phyloP scores from a whole-genome alignment of 2,797 vertebrate genomes.

The Enteromius paludinosus region DNA sequence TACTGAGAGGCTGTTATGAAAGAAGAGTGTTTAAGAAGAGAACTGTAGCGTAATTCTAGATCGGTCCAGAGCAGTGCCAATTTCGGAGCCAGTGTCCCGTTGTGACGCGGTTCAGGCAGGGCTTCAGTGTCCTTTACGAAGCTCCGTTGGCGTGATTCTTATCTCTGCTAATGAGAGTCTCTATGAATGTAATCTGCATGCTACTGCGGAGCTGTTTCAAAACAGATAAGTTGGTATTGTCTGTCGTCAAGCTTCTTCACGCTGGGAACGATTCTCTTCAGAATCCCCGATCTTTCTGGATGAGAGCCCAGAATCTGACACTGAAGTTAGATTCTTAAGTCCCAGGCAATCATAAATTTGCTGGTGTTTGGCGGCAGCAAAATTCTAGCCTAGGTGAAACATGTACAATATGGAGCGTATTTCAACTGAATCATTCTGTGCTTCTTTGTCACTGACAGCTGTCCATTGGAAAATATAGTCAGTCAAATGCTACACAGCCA shows the following conservation, averaged over 20 bases:
- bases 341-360: constrained; percentile 24
- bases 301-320: constrained; percentile 42
- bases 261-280: constrained; percentile 8
- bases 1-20: constrained; percentile 11
- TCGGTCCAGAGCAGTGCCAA: not conserved
- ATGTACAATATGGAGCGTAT: constrained; percentile 3
- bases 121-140: not conserved
- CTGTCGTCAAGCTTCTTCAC: constrained; percentile 20
- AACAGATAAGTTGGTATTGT: constrained; percentile 44
- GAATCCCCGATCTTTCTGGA: constrained; percentile 39
- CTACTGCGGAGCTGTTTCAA: constrained; percentile 35
- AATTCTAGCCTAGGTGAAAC: constrained; percentile 12
- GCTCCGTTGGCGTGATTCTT: not conserved
- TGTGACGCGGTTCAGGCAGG: not conserved
- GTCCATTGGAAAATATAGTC: constrained; percentile 5
- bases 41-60: not conserved
- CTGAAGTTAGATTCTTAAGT: constrained; percentile 21
- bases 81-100: not conserved
- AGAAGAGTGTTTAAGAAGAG: constrained; percentile 1
- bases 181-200: constrained; percentile 28
- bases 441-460: not conserved
- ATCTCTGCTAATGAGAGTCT: constrained; percentile 32
- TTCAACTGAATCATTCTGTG: constrained; percentile 1
- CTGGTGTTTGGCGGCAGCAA: not conserved
- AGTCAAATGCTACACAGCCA: not conserved